A percentile compares a stretch with the other conserved stretches of the same genome.
Evolutionary conservation across 1,140 invertebrate genomes (phyloP).

Genomic region (Ooceraea biroi): DNA sequence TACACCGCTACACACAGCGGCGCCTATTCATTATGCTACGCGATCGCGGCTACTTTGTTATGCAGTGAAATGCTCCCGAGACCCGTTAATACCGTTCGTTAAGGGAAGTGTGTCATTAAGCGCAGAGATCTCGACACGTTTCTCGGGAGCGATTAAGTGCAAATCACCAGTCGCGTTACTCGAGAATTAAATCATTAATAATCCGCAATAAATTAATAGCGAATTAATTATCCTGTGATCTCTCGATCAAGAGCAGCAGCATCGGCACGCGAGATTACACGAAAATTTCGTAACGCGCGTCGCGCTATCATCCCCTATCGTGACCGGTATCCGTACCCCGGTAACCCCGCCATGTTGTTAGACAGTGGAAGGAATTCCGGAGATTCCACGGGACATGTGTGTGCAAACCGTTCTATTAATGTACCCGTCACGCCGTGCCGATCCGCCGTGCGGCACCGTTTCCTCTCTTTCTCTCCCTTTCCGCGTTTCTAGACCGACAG

Average conservation of each 20-base stretch:
- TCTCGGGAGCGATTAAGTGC: neutral
- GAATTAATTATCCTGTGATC: neutral
- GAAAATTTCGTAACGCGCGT: constrained; percentile 45
- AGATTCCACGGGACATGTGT: constrained; percentile 75
- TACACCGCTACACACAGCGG: constrained; percentile 8
- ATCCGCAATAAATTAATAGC: neutral
- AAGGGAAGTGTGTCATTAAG: constrained; percentile 21
- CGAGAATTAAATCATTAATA: neutral
- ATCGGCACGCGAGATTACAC: neutral
- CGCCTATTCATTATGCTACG: constrained; percentile 7
- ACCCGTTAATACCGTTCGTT: constrained; percentile 38
- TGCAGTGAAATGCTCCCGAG: constrained; percentile 29
- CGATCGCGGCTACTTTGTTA: constrained; percentile 41
- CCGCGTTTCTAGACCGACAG: constrained; percentile 44
- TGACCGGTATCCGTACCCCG: constrained; percentile 39
- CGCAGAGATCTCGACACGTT: neutral
- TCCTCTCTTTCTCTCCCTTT: constrained; percentile 48
- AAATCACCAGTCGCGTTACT: neutral
- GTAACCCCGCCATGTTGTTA: constrained; percentile 67
- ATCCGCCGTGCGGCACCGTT: constrained; percentile 32
- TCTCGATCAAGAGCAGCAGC: neutral
- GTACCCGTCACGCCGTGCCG: constrained; percentile 69
- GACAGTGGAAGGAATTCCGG: constrained; percentile 71
- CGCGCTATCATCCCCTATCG: constrained; percentile 31
- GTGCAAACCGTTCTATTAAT: constrained; percentile 79